Evolutionary conservation across 1,140 invertebrate species (phyloP).

Genomic region (Scylla paramamosain): DNA sequence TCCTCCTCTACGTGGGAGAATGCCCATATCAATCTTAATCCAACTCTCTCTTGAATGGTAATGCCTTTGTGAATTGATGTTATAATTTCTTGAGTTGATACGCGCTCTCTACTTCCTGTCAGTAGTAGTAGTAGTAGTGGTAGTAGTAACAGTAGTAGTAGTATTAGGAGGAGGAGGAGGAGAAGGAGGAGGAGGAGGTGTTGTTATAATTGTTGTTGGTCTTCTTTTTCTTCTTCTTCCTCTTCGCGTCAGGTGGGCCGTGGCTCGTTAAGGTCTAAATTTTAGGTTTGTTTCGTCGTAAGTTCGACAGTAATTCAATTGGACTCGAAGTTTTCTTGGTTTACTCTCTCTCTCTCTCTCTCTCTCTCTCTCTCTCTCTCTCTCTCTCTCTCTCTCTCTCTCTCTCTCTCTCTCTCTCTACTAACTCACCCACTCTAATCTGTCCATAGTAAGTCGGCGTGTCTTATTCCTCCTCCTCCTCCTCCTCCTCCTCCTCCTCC

Average conservation of each 20-base stretch:
- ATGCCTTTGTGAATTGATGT: neutral
- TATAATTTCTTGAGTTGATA: neutral
- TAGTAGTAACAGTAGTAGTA: slow-evolving; percentile 14
- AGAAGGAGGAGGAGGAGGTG: neutral
- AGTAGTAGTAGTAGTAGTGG: slow-evolving; percentile 22
- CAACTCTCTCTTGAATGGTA: neutral
- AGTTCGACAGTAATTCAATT: neutral
- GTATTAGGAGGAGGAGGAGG: neutral
- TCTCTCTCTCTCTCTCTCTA: neutral
- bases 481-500: neutral
- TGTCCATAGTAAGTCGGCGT: neutral
- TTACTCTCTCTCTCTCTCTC: slow-evolving; percentile 50
- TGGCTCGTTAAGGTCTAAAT: neutral
- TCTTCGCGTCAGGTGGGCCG: neutral
- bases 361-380: slow-evolving; percentile 52
- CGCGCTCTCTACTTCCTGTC: neutral
- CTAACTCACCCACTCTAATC: neutral
- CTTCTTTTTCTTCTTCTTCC: neutral
- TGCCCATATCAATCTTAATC: neutral
- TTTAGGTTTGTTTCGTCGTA: neutral
- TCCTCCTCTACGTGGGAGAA: no score
- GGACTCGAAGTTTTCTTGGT: neutral
- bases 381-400: slow-evolving; percentile 29
- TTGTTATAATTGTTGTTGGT: neutral
- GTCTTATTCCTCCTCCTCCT: neutral